A percentile compares a stretch with the other conserved stretches of the same genome.
phyloP scores from a whole-genome alignment of 2,797 vertebrate species.

The Pyrrhura leucotis region DNA sequence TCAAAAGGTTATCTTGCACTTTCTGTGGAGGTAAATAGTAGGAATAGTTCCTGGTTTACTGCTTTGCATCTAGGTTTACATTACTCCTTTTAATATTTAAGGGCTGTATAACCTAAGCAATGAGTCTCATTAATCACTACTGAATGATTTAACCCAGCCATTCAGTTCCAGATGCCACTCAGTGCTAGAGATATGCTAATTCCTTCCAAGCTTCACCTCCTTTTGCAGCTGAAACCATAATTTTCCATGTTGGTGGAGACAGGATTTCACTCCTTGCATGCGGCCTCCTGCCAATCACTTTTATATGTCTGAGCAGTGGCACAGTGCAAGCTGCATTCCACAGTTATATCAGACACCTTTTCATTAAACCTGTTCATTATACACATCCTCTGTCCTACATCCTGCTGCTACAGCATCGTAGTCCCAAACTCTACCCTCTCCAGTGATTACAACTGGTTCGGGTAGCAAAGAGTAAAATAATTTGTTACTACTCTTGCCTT shows the following conservation, averaged over 20 bases:
- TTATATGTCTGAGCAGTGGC: neutral
- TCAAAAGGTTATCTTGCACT: neutral
- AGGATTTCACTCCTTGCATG: neutral
- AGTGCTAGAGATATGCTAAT: slow-evolving; percentile 34
- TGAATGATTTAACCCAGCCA: slow-evolving; percentile 28
- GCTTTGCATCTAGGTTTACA: neutral
- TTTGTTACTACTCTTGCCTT: neutral
- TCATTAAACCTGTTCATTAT: neutral
- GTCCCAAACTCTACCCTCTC: neutral
- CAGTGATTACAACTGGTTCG: neutral
- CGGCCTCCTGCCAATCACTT: slow-evolving; percentile 36
- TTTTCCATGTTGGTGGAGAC: slow-evolving; percentile 16
- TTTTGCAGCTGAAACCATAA: slow-evolving; percentile 32
- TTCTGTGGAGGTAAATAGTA: neutral
- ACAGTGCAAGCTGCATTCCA: neutral
- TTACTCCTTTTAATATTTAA: slow-evolving; percentile 33
- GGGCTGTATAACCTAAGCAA: slow-evolving; percentile 11
- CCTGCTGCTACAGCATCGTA: neutral
- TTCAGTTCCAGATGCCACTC: slow-evolving; percentile 29
- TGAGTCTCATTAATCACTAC: slow-evolving; percentile 25
- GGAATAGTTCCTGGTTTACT: neutral
- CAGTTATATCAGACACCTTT: neutral
- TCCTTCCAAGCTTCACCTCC: slow-evolving; percentile 5
- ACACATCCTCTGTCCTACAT: neutral
- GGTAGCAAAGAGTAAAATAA: neutral